These are phyloP conservation scores for Heliconius nattereri DNA, from an alignment of 1,140 invertebrate genomes.

Conservation along the genomic window DNA sequence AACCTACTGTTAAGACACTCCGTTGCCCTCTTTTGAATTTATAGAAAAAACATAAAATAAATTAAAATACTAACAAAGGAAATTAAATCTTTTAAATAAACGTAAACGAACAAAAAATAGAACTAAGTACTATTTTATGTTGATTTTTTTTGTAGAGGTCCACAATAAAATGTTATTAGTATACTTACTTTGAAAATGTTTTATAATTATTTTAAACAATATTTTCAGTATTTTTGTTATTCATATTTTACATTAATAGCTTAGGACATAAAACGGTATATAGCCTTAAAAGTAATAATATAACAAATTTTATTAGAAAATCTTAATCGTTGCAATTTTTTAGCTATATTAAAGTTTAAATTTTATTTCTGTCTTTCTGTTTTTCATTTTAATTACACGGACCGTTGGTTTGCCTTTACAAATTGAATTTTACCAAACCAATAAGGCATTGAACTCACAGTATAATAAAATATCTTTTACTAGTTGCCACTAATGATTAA, in stretches of 20 bases:
- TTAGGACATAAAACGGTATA: no score
- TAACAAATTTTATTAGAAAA: neutral
- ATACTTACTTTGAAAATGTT: neutral
- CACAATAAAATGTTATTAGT: conserved; percentile 1
- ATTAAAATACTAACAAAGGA: no score
- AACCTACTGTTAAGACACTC: no score
- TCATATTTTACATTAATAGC: no score
- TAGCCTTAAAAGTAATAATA: no score
- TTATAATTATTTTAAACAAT: neutral
- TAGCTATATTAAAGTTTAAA: neutral
- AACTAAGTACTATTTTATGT: neutral
- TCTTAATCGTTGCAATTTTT: neutral
- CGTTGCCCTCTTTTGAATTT: no score
- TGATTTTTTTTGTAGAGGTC: neutral
- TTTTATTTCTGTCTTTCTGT: neutral
- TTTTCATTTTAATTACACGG: neutral
- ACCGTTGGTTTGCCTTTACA: no score
- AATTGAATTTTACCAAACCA: neutral
- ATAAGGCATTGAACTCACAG: neutral
- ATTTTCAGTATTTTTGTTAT: neutral
- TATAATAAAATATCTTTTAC: neutral
- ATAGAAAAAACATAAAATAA: no score
- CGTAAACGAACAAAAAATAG: no score
- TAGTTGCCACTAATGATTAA: neutral
- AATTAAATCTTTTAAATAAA: no score